Conservation (phyloP, 2,113 vertebrate genomes). For the Corydoras sp. region DNA sequence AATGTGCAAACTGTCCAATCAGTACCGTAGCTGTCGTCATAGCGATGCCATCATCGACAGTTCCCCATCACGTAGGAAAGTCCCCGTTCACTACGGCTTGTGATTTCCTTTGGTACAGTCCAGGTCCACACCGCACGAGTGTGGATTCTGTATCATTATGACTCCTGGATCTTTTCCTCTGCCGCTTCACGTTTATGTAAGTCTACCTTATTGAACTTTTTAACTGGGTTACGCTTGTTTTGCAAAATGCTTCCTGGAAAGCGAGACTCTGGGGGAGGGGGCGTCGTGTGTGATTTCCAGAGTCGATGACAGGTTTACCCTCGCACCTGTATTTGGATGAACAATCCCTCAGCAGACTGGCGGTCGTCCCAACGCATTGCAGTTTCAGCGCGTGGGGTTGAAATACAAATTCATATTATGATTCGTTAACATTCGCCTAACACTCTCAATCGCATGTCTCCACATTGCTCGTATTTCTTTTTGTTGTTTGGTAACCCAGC, state of each 20-base stretch:
- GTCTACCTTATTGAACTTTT: not conserved
- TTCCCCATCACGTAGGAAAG: not conserved
- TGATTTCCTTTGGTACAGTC: too few relatives aligned
- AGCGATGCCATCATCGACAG: too few relatives aligned
- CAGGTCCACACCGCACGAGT: too few relatives aligned
- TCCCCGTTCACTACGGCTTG: not conserved
- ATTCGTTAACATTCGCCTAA: too few relatives aligned
- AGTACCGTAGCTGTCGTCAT: too few relatives aligned
- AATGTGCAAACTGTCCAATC: not conserved
- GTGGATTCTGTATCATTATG: too few relatives aligned
- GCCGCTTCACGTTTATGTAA: not conserved
- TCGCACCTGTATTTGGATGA: constrained; percentile 8
- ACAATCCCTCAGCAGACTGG: constrained; percentile 6
- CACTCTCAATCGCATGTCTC: too few relatives aligned
- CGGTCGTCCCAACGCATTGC: not conserved
- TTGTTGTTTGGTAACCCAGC: too few relatives aligned
- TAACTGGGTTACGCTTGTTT: constrained; percentile 21
- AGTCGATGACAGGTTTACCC: constrained; percentile 7
- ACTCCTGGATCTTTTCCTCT: too few relatives aligned
- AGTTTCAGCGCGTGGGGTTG: too few relatives aligned
- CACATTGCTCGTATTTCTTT: too few relatives aligned
- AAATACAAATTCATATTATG: too few relatives aligned
- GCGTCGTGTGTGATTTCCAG: constrained; percentile 23
- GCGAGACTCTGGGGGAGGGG: not conserved
- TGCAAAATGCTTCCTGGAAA: constrained; percentile 31